Base-by-base conservation (phyloP, 2,113 vertebrate genomes). In the Chinchilla lanigera region DNA sequence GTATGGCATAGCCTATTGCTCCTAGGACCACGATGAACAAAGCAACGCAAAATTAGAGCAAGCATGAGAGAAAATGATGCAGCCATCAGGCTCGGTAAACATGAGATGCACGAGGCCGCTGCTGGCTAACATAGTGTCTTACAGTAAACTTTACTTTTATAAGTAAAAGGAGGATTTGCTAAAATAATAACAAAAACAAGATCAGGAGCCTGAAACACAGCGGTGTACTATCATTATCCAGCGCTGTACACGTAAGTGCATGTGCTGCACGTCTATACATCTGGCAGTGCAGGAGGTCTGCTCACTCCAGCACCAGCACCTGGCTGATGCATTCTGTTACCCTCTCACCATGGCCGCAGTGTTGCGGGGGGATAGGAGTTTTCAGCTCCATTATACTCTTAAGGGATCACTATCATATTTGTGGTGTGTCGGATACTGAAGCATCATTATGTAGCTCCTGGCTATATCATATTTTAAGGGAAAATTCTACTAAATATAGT, bases 401-500 rank as follows among this genome's bases (percentile, higher is more conserved):
- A 12, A 5, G 14, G 44, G n/a, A 26, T 24, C 19, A 26, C 17
- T 4, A 20, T 82, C 35, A 9, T 61, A 14, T n/a, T 20, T n/a
- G 26, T 3, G 47, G 22, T 50, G 35, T 30, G 4, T 19, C 47
- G 3, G n/a, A 69, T 33, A n/a, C 60, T 47, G 16, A 87, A 65
- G 54, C 8, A 20, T n/a, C 33, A 2, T 80, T 58, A 81, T n/a
- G 28, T 24, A 44, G 75, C 52, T 12, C 44, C 60, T 44, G 71
- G 26, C 22, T 10, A 61, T 30, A 85, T 56, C 69, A 24, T 0
- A 56, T 67, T 96, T 86, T 91, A 94, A 94, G 75, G n/a, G 50
- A 87, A 94, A 54, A 67, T 44, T 94, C 65, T 87, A 85, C 10
- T 82, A 90, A 86, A 41, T 87, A 50, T 12, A 93, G 19, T 60